A percentile compares a stretch with the other conserved stretches of the same genome.
phyloP scores from a whole-genome alignment of 2,797 vertebrate genomes.

The Falco peregrinus region DNA sequence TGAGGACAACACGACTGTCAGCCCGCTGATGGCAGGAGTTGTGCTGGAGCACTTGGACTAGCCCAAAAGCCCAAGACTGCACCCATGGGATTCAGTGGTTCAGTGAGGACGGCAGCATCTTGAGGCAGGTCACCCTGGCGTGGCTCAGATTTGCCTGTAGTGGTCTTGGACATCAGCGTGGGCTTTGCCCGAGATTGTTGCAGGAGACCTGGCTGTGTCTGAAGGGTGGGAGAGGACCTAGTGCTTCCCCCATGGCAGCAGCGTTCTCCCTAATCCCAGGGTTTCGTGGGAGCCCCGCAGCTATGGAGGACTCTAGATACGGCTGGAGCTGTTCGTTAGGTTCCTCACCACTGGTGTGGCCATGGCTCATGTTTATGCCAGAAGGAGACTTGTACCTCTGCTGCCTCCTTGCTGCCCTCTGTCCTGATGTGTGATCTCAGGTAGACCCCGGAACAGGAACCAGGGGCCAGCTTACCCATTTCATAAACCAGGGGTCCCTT shows the following conservation, averaged over 20 bases:
- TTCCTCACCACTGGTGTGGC: background rate
- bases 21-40: background rate
- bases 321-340: background rate
- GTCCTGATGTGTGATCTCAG: background rate
- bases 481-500: background rate
- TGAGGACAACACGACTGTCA: background rate
- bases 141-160: background rate
- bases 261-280: background rate
- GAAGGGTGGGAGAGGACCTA: background rate
- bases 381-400: background rate
- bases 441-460: background rate
- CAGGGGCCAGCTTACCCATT: background rate
- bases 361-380: background rate
- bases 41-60: background rate
- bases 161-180: background rate
- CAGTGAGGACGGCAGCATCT: background rate
- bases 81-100: background rate
- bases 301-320: fast-evolving
- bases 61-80: background rate
- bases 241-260: background rate
- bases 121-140: background rate
- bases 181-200: background rate
- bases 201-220: background rate
- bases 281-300: fast-evolving
- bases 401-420: background rate